Evolutionary conservation across 2,888 invertebrate species (phyloP).

Genomic region (Sturmia bella): DNA sequence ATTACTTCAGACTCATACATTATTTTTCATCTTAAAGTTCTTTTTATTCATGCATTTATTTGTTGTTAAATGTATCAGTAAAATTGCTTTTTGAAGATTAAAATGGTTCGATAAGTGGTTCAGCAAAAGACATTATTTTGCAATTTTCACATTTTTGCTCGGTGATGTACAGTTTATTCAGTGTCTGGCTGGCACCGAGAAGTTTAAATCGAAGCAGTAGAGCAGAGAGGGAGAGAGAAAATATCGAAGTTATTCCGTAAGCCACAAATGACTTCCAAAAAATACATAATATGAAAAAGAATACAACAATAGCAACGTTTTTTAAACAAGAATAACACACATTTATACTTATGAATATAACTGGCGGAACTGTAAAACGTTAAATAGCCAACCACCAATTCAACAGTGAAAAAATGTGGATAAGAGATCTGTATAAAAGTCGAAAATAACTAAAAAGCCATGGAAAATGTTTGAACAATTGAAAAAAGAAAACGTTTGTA

Average conservation of each 20-base stretch:
- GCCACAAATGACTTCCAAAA: slow-evolving; percentile 62
- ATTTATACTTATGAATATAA: slow-evolving; percentile 11
- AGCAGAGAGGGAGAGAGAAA: neutral
- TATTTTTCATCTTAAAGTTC: slow-evolving; percentile 7
- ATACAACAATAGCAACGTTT: slow-evolving; percentile 24
- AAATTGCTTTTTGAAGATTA: slow-evolving; percentile 61
- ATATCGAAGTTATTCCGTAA: slow-evolving; percentile 33
- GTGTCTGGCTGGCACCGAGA: slow-evolving; percentile 43
- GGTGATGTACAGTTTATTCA: slow-evolving; percentile 35
- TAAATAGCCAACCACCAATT: slow-evolving; percentile 57
- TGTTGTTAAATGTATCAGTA: slow-evolving; percentile 56
- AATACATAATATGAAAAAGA: slow-evolving; percentile 16
- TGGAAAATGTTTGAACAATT: slow-evolving; percentile 27
- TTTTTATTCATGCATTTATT: slow-evolving; percentile 32
- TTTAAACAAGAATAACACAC: slow-evolving; percentile 13
- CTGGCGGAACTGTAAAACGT: slow-evolving; percentile 59
- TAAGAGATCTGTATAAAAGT: slow-evolving; percentile 44
- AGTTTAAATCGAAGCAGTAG: slow-evolving; percentile 15
- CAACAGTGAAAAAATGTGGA: slow-evolving; percentile 25
- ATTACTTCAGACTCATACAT: slow-evolving; percentile 25
- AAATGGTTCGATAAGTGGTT: slow-evolving; percentile 57
- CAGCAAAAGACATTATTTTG: slow-evolving; percentile 65
- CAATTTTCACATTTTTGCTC: slow-evolving; percentile 61
- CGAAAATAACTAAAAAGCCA: slow-evolving; percentile 37
- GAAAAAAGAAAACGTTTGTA: slow-evolving; percentile 8